Evolutionary conservation across 1,140 invertebrate genomes (phyloP), one percentile per base, ranked within the genome.

Genomic region (Bombus sylvicola): DNA sequence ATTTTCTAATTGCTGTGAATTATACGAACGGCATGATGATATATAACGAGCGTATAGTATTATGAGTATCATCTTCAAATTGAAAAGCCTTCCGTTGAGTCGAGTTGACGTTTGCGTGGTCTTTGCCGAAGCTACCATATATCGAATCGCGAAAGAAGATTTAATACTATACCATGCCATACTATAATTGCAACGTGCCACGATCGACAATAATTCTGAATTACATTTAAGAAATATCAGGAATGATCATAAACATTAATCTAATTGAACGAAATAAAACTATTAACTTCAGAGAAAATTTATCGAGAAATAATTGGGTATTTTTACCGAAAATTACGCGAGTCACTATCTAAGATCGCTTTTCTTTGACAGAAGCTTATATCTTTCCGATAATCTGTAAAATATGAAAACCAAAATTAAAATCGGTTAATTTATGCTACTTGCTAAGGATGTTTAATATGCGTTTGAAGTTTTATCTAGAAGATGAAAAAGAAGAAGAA

Each of bases 121-220:
- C 43, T 59, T 59, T 3, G 15, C 15, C 41, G 8, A 12, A 41
- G 43, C 5, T 22, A n/a, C n/a, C n/a, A n/a, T n/a, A 2, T 37
- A 53, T 34, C 2, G 15, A 25, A 81, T 71, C 47, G 28, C 8
- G 15, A 64, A 81, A 31, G 28, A 28, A 39, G 34, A 81, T 71
- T 71, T 39, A 57, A 81, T 28, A 34, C 34, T 34, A 34, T 34
- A 34, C 34, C 34, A 39, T 15, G 34, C 28, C 37, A 28, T n/a
- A 13, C 9, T 15, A 15, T 43, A 66, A 78, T 78, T 78, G 18
- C 28, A 66, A 9, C n/a, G n/a, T 28, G 22, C 6, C 22, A 1
- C 18, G 10, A 34, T 25, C 1, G 76, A 66, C 62, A 2, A 66
- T 79, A 79, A 79, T n/a, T 68, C 41, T 79, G 10, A 68, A 79